Conservation (phyloP, 1,140 invertebrate genomes). For the Himalopsyche phryganea region DNA sequence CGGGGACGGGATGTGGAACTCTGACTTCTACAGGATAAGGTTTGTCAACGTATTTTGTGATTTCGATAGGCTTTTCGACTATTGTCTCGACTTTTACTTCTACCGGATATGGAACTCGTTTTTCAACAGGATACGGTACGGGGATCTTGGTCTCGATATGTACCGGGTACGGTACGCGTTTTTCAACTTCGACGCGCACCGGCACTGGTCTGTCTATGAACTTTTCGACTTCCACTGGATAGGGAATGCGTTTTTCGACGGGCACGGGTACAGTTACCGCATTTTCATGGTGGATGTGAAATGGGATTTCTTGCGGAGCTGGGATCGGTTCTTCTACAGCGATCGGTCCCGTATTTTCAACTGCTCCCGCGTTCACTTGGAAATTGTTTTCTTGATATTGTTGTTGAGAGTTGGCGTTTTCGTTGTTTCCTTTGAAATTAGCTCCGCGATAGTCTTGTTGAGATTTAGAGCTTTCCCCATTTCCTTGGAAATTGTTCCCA, state of each 20-base stretch:
- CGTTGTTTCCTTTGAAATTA: too few species aligned
- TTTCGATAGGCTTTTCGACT: slow-evolving; percentile 55
- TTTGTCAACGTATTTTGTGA: slow-evolving; percentile 56
- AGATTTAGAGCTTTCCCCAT: too few species aligned
- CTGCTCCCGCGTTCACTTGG: too few species aligned
- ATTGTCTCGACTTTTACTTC: slow-evolving; percentile 54
- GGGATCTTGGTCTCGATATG: slow-evolving; percentile 39
- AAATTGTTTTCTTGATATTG: too few species aligned
- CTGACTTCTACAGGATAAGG: slow-evolving; percentile 52
- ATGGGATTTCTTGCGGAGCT: too few species aligned
- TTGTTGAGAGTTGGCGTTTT: too few species aligned
- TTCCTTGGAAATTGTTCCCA: too few species aligned
- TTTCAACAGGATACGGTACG: slow-evolving; percentile 46
- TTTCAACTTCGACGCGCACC: slow-evolving; percentile 47
- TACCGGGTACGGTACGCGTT: slow-evolving; percentile 47
- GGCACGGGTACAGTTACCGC: slow-evolving; percentile 50
- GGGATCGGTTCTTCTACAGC: too few species aligned
- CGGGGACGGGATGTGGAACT: slow-evolving; percentile 47
- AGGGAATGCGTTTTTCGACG: slow-evolving; percentile 52
- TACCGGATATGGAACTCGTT: slow-evolving; percentile 47
- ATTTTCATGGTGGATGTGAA: slow-evolving; percentile 27
- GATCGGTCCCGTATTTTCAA: too few species aligned
- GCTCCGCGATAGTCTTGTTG: too few species aligned
- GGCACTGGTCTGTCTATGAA: slow-evolving; percentile 54
- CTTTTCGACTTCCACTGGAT: slow-evolving; percentile 51